Conservation (phyloP, 1,140 invertebrate species). For the Arctopsyche grandis region DNA sequence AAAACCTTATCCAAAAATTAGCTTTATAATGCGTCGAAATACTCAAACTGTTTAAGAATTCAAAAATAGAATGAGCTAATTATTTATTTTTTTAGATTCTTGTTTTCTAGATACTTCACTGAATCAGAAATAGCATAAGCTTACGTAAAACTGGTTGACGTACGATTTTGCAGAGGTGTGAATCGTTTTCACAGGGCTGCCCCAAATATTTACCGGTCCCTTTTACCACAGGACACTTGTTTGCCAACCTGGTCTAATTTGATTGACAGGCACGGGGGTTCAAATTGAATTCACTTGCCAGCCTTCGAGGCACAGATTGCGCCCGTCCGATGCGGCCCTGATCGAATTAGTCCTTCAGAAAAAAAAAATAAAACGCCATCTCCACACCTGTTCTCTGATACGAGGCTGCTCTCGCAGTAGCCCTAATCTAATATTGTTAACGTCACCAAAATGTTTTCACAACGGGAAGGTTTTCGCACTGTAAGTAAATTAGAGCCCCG, state of each 20-base stretch:
- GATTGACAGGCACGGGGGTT: constrained; percentile 2
- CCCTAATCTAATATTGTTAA: not conserved
- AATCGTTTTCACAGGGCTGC: no score
- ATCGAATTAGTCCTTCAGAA: not conserved
- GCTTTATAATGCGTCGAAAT: no score
- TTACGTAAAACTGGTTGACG: no score
- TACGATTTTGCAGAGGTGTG: no score
- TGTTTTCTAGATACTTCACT: no score
- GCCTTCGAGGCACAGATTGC: not conserved
- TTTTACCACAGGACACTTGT: constrained; percentile 17
- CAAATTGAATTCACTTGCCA: not conserved
- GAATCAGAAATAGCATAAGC: no score
- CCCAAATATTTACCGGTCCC: not conserved
- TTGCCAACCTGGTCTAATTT: not conserved
- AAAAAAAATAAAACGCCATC: not conserved
- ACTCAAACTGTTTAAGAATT: no score
- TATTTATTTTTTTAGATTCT: no score
- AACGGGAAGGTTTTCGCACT: not conserved
- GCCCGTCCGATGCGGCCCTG: not conserved
- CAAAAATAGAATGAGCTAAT: no score
- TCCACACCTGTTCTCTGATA: constrained; percentile 17
- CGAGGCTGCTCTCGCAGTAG: not conserved
- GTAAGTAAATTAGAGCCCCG: not conserved
- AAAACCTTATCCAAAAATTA: no score
- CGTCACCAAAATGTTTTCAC: not conserved